A percentile compares a stretch with the other conserved stretches of the same genome.
phyloP scores from a whole-genome alignment of 2,888 invertebrate species.

The Clivina fossor region DNA sequence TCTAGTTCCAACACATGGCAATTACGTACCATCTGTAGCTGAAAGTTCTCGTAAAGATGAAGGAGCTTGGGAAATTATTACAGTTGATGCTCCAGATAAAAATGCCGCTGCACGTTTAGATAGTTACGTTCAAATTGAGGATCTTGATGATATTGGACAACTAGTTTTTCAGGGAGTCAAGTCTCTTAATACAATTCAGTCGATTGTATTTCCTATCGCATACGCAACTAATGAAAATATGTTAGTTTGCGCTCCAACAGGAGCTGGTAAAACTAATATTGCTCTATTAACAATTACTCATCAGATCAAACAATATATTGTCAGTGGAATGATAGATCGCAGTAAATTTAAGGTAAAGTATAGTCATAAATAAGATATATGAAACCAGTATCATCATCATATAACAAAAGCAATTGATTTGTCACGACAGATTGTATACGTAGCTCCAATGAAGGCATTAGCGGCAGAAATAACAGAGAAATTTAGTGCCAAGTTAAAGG shows the following conservation, averaged over 20 bases:
- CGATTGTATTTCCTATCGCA: slow-evolving; percentile 92
- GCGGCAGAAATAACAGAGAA: slow-evolving; percentile 98
- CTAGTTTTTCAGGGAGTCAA: slow-evolving; percentile 87
- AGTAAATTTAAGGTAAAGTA: slow-evolving; percentile 83
- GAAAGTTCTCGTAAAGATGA: too few species aligned
- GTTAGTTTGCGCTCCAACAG: slow-evolving; percentile 97
- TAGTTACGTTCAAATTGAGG: too few species aligned
- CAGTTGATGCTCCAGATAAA: too few species aligned
- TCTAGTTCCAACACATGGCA: too few species aligned
- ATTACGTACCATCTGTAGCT: too few species aligned
- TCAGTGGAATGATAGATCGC: slow-evolving; percentile 78
- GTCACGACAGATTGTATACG: slow-evolving; percentile 83
- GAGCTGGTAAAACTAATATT: slow-evolving; percentile 98
- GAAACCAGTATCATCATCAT: too few species aligned
- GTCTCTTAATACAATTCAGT: slow-evolving; percentile 90
- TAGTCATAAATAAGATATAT: too few species aligned
- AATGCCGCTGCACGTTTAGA: too few species aligned
- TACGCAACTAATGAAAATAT: slow-evolving; percentile 97
- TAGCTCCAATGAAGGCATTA: slow-evolving; percentile 99
- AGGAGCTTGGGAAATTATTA: too few species aligned
- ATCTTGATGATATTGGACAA: slow-evolving; percentile 74
- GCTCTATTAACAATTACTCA: slow-evolving; percentile 91
- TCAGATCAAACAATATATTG: slow-evolving; percentile 83
- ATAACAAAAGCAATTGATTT: too few species aligned
- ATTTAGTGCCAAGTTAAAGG: slow-evolving; percentile 79